Evolutionary conservation across 2,113 vertebrate species (phyloP).

Genomic region (Martes martes): DNA sequence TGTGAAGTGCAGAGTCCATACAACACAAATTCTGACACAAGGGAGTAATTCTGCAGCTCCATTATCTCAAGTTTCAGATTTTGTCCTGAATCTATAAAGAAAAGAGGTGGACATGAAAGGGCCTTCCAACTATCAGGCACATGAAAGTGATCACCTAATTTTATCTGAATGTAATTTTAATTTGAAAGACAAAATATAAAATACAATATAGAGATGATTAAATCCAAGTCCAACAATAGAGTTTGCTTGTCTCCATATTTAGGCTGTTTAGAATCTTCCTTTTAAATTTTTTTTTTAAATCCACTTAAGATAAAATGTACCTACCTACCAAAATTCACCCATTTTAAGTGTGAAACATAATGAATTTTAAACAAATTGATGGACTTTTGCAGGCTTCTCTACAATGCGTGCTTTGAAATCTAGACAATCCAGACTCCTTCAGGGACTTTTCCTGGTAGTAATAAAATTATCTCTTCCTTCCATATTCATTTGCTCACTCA

Average conservation of each 20-base stretch:
- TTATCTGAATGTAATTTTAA: neutral
- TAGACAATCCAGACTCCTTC: neutral
- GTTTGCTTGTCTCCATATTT: neutral
- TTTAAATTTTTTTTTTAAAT: neutral
- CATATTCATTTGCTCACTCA: neutral
- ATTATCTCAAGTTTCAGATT: slow-evolving; percentile 14
- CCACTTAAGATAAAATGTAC: neutral
- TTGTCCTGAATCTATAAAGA: neutral
- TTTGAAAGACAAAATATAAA: neutral
- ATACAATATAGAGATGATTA: neutral
- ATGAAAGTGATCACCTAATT: neutral
- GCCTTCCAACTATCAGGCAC: neutral
- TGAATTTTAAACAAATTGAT: neutral
- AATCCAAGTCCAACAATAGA: neutral
- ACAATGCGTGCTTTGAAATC: neutral
- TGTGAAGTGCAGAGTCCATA: slow-evolving; percentile 44
- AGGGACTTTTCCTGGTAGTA: neutral
- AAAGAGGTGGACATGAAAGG: neutral
- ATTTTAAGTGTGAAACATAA: neutral
- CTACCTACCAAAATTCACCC: neutral
- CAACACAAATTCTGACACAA: slow-evolving; percentile 63
- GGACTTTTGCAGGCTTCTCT: neutral
- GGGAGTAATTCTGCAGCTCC: slow-evolving; percentile 37
- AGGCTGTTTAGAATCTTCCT: neutral
- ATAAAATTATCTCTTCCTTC: neutral